These are phyloP conservation scores for Fragum sueziense DNA, from an alignment of 2,888 invertebrate species.

Conservation along the genomic window DNA sequence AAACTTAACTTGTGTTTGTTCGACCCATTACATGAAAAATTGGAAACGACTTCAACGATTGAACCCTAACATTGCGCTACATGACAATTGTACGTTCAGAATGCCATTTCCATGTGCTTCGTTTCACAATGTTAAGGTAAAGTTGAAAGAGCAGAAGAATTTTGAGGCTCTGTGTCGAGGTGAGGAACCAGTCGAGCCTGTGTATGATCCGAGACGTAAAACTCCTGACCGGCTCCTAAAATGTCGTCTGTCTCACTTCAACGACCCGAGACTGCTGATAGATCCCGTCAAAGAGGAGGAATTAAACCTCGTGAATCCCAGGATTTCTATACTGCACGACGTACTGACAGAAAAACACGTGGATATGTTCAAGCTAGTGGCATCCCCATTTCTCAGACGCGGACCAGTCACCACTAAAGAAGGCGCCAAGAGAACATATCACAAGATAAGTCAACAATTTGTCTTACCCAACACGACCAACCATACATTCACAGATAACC, in stretches of 20 bases:
- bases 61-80: background rate
- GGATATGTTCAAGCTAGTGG: background rate
- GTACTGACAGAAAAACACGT: slow-evolving; percentile 9
- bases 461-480: background rate
- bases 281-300: slow-evolving; percentile 24
- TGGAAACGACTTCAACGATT: background rate
- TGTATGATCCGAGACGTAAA: background rate
- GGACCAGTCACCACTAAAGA: slow-evolving; percentile 9
- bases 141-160: background rate
- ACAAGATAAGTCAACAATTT: slow-evolving; percentile 21
- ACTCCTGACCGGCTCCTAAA: background rate
- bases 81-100: slow-evolving; percentile 4
- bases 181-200: background rate
- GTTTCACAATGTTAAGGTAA: background rate
- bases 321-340: slow-evolving; percentile 23
- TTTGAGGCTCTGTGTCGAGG: slow-evolving; percentile 15
- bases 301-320: slow-evolving; percentile 11
- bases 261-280: slow-evolving; percentile 16
- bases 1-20: background rate
- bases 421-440: background rate
- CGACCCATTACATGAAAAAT: background rate
- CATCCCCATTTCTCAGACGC: background rate
- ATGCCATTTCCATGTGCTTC: slow-evolving; percentile 2
- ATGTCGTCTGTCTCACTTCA: background rate
- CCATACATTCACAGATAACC: background rate